Percentiles rank a stretch among this genome's conserved stretches.
Evolutionary conservation across 2,888 invertebrate genomes (phyloP).

Genomic region (Heliconius aoede): DNA sequence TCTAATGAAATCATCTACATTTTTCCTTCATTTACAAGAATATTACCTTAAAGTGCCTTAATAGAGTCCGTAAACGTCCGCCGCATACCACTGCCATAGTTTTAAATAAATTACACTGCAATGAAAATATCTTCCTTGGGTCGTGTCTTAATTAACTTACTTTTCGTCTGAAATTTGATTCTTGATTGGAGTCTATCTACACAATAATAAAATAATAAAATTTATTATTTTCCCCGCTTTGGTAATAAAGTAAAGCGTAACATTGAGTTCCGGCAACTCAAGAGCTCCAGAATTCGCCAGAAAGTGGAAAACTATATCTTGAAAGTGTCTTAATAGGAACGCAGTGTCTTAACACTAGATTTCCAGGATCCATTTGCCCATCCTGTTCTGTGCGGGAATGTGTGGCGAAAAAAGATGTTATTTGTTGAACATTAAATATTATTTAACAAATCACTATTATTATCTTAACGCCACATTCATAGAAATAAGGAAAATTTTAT

Average conservation of each 20-base stretch:
- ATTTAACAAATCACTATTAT: neutral
- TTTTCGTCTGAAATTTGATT: neutral
- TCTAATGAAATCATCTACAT: neutral
- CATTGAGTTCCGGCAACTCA: neutral
- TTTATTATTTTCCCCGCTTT: neutral
- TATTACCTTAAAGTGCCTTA: neutral
- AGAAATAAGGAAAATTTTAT: neutral
- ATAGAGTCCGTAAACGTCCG: slow-evolving; percentile 2
- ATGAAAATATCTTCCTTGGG: neutral
- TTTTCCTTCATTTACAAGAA: neutral
- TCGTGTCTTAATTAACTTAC: slow-evolving; percentile 13
- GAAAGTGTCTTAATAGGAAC: neutral
- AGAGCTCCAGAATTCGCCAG: no score
- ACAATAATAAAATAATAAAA: no score
- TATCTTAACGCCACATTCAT: neutral
- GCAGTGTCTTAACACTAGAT: no score
- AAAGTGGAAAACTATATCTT: neutral
- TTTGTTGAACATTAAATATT: no score
- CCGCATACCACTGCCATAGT: neutral
- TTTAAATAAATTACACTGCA: slow-evolving; percentile 16
- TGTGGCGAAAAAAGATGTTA: no score
- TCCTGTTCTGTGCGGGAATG: no score
- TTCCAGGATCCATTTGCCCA: no score
- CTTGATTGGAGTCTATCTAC: neutral
- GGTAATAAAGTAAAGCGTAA: neutral